A percentile compares a stretch with the other conserved stretches of the same genome.
phyloP scores from a whole-genome alignment of 2,113 vertebrate species.

The Grallaria varia region DNA sequence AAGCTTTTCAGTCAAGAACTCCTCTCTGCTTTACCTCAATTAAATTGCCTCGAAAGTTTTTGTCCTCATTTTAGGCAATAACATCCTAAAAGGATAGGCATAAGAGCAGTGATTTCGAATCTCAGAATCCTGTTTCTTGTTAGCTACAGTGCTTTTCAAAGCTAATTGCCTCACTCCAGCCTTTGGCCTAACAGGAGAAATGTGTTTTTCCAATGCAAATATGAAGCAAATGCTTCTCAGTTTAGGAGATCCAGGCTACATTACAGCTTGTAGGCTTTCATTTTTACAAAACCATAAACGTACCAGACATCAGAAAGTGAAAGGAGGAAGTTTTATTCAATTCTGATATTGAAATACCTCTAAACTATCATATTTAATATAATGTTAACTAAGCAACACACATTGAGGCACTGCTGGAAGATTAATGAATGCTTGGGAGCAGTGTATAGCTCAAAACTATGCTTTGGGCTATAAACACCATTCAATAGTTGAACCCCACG shows the following conservation, averaged over 20 bases:
- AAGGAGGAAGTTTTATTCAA: neutral
- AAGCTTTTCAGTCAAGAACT: too few species aligned
- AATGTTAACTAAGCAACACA: neutral
- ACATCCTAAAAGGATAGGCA: neutral
- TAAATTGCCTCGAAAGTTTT: too few species aligned
- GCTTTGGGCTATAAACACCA: neutral
- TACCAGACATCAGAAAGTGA: neutral
- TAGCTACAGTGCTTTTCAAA: neutral
- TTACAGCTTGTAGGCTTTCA: neutral
- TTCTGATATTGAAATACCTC: neutral
- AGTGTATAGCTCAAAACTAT: neutral
- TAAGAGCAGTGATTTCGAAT: neutral
- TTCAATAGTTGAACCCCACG: neutral
- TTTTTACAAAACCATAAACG: neutral
- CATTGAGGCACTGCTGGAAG: neutral
- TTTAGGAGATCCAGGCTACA: neutral
- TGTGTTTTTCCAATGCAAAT: neutral
- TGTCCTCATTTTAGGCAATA: too few species aligned
- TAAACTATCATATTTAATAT: neutral
- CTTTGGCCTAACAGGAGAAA: neutral
- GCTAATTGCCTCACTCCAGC: neutral
- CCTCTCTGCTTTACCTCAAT: too few species aligned
- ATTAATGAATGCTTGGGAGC: neutral
- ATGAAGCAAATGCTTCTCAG: neutral
- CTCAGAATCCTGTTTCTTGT: neutral